A percentile compares a stretch with the other conserved stretches of the same genome.
phyloP scores from a whole-genome alignment of 2,888 invertebrate genomes.

The Busseola fusca region DNA sequence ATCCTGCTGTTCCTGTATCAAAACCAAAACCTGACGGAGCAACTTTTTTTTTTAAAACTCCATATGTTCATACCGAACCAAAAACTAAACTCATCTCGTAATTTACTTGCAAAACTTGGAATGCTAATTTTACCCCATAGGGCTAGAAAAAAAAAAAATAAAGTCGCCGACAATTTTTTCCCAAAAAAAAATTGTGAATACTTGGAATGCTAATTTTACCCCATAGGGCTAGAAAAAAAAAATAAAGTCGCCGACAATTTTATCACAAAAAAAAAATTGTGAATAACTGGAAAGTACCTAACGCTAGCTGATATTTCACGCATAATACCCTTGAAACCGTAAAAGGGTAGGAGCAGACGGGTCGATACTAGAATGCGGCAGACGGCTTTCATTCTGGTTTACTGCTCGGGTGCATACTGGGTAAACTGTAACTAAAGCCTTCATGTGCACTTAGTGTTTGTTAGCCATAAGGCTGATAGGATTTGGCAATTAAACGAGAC shows the following conservation, averaged over 20 bases:
- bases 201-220: slow-evolving; percentile 4
- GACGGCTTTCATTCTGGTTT: slow-evolving; percentile 66
- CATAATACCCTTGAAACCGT: slow-evolving; percentile 51
- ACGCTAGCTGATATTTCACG: slow-evolving; percentile 38
- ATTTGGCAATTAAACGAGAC: not conserved
- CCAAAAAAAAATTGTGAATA: too few relatives aligned
- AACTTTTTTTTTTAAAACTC: slow-evolving; percentile 1
- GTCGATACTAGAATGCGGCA: slow-evolving; percentile 68
- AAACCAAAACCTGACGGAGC: not conserved
- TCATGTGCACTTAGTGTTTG: slow-evolving; percentile 14
- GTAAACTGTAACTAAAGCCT: slow-evolving; percentile 26
- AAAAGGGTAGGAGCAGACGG: slow-evolving; percentile 59
- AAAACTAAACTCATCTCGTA: not conserved
- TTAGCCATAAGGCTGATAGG: slow-evolving; percentile 11
- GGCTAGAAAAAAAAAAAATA: slow-evolving; percentile 18
- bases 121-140: not conserved
- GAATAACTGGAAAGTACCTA: slow-evolving; percentile 30
- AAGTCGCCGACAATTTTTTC: slow-evolving; percentile 32
- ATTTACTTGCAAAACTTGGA: slow-evolving; percentile 20
- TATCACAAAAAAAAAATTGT: too few relatives aligned
- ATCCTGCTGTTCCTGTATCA: not conserved
- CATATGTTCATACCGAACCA: not conserved
- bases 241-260: slow-evolving; percentile 22
- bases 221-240: slow-evolving; percentile 11
- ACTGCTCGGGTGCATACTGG: slow-evolving; percentile 53